A percentile compares a stretch with the other conserved stretches of the same genome.
Conservation (phyloP, 2,113 vertebrate genomes). For the Tonatia bakeri region DNA sequence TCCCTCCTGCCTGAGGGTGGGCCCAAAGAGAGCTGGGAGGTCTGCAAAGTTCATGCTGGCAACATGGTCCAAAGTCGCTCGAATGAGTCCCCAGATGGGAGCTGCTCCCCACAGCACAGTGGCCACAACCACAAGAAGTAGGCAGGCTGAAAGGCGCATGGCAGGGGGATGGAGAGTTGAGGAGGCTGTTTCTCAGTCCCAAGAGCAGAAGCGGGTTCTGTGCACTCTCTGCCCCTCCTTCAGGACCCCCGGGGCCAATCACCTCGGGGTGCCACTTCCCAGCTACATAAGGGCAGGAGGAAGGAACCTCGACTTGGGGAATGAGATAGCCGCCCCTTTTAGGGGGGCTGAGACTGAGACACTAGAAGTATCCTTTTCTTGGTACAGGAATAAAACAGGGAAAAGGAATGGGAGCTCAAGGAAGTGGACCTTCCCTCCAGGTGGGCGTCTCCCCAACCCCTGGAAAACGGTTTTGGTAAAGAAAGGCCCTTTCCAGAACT, state of each 20-base stretch:
- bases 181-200: background rate
- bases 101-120: slow-evolving; percentile 53
- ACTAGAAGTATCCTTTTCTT: background rate
- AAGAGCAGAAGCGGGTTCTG: slow-evolving; percentile 1
- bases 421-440: slow-evolving; percentile 14
- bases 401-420: background rate
- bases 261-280: background rate
- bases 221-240: background rate
- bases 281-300: background rate
- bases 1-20: slow-evolving; percentile 81
- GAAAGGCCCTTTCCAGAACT: background rate
- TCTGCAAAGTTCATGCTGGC: slow-evolving; percentile 85
- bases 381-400: background rate
- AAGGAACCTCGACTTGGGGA: background rate
- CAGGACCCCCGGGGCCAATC: background rate
- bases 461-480: background rate
- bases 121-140: slow-evolving; percentile 28
- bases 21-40: slow-evolving; percentile 87
- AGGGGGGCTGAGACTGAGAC: background rate
- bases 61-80: slow-evolving; percentile 78
- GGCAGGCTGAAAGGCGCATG: slow-evolving; percentile 36
- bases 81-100: slow-evolving; percentile 46
- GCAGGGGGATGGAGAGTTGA: background rate
- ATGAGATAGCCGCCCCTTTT: background rate
- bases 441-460: background rate